A percentile compares a stretch with the other conserved stretches of the same genome.
Evolutionary conservation across 2,888 invertebrate species (phyloP).

Genomic region (Cyclophora albipunctata): DNA sequence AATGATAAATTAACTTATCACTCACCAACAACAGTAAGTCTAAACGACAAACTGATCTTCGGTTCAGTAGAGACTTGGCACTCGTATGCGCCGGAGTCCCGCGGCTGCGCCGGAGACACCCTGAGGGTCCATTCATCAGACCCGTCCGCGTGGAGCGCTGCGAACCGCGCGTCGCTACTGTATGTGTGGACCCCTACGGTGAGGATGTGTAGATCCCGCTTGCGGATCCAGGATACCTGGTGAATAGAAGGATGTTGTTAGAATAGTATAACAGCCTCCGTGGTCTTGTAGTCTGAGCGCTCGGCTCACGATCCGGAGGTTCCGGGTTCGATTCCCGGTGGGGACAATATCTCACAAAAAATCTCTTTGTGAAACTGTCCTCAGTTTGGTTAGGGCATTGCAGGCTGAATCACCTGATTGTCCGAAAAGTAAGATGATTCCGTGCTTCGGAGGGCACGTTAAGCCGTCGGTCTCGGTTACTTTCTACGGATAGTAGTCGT

Average conservation of each 20-base stretch:
- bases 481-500: too few relatives aligned
- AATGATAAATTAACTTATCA: conserved; percentile 18
- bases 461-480: too few relatives aligned
- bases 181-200: conserved; percentile 79
- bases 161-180: conserved; percentile 79
- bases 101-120: conserved; percentile 76
- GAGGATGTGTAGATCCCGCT: conserved; percentile 84
- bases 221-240: conserved; percentile 90
- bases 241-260: conserved; percentile 3
- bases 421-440: too few relatives aligned
- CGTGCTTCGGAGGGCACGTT: too few relatives aligned
- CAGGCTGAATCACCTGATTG: too few relatives aligned
- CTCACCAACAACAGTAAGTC: conserved; percentile 85
- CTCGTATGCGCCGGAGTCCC: conserved; percentile 92
- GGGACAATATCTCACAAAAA: too few relatives aligned
- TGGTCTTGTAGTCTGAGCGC: too few relatives aligned
- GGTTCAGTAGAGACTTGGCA: conserved; percentile 95
- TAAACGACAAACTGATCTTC: conserved; percentile 85
- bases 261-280: neutral
- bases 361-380: too few relatives aligned
- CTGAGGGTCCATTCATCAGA: conserved; percentile 80
- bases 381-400: too few relatives aligned
- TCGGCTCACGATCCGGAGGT: too few relatives aligned
- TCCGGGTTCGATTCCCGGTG: too few relatives aligned
- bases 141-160: conserved; percentile 77